Evolutionary conservation across 1,140 invertebrate species (phyloP), one percentile per base, ranked within the genome.

Genomic region (Oncopeltus fasciatus): DNA sequence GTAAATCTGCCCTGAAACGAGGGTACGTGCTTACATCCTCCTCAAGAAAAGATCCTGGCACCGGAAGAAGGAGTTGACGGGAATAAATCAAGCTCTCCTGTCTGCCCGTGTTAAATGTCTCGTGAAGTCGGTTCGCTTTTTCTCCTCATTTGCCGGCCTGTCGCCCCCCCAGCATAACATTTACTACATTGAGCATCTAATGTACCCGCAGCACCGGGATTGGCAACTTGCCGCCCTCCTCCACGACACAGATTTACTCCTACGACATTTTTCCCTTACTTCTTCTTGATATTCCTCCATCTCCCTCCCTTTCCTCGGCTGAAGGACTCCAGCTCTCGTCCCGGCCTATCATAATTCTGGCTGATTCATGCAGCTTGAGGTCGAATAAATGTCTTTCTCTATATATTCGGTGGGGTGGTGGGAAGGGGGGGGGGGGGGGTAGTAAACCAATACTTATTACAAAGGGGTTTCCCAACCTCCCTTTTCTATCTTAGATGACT

Each of bases 121-220:
- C 59, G 59, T 60, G 59, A 60, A 60, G 43, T 47, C 11, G 56
- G 12, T 33, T 18, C 49, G 16, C 18, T 61, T 61, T 61, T 56
- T 61, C 60, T 61, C 28, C 49, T 56, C 49, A 51, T 61, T 61
- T 61, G 24, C 60, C 49, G 28, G 24, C 60, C 49, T 38, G 4
- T 4, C 49, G 28, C 29, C 18, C 2, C 49, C 49, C 31, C 28
- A n/a, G 11, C n/a, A 38, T 56, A 56, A 61, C 49, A 61, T 38
- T 31, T 49, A 61, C 24, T 49, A 49, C 59, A 60, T 60, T 60
- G 59, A 60, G 59, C 59, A 49, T 47, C 59, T 60, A 60, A 60
- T 60, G 59, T 31, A 28, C 43, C 59, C 59, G 59, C 59, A 60
- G 14, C 16, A n/a, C n/a, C 12, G 43, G 31, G 31, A 59, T 59